A percentile compares a stretch with the other conserved stretches of the same genome.
phyloP scores from a whole-genome alignment of 2,888 invertebrate genomes.

The Brachyopa scutellaris region DNA sequence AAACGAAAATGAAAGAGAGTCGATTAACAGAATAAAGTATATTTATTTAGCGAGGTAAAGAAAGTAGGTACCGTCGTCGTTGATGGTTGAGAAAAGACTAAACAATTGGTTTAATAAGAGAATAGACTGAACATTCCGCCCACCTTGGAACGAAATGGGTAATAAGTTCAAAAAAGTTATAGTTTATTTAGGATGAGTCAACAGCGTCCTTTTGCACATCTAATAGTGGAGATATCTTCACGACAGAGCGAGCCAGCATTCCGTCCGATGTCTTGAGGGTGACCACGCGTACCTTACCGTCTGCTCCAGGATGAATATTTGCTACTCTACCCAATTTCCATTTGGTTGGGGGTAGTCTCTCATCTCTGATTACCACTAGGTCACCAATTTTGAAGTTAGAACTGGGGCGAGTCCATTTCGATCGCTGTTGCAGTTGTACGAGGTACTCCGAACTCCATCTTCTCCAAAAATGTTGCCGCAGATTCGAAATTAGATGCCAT shows the following conservation, averaged over 20 bases:
- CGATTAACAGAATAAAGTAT: too few species aligned
- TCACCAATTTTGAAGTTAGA: not conserved
- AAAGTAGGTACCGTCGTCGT: too few species aligned
- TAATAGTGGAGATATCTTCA: too few species aligned
- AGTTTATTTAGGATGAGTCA: too few species aligned
- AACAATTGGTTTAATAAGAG: too few species aligned
- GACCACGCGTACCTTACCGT: not conserved
- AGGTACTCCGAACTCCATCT: constrained; percentile 10
- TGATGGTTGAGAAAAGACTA: too few species aligned
- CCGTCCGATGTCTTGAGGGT: too few species aligned
- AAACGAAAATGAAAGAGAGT: too few species aligned
- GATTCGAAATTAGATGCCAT: not conserved
- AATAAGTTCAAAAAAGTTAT: constrained; percentile 11
- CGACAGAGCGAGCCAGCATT: too few species aligned
- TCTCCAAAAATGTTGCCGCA: constrained; percentile 2
- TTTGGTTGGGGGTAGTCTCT: constrained; percentile 3
- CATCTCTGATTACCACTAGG: not conserved
- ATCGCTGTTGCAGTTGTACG: not conserved
- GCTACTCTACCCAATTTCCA: constrained; percentile 10
- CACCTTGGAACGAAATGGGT: constrained; percentile 16
- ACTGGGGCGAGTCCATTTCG: too few species aligned
- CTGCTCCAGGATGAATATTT: constrained; percentile 4
- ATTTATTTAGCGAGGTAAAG: too few species aligned
- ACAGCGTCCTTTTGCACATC: not conserved
- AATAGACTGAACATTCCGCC: constrained; percentile 24